Conservation (phyloP, 1,140 invertebrate genomes). For the Drosophila melanica region DNA sequence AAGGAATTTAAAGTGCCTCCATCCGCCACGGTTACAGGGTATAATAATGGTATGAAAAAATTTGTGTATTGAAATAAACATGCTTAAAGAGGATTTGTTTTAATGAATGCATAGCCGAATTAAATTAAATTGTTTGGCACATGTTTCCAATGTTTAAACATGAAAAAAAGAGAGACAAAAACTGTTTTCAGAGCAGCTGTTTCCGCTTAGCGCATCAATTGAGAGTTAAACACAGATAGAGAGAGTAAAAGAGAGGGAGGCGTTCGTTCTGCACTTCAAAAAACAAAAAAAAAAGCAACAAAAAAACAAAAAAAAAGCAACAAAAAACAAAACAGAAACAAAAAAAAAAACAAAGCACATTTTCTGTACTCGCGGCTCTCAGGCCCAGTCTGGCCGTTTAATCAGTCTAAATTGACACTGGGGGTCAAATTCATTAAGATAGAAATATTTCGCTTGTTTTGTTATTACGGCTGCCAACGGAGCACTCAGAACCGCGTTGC, state of each 20-base stretch:
- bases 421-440: slow-evolving; percentile 82
- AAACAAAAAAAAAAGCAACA: slow-evolving; percentile 5
- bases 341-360: slow-evolving; percentile 7
- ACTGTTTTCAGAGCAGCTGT: slow-evolving; percentile 41
- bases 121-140: slow-evolving; percentile 48
- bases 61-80: too few relatives aligned
- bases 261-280: slow-evolving; percentile 31
- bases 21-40: too few relatives aligned
- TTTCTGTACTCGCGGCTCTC: slow-evolving; percentile 23
- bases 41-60: too few relatives aligned
- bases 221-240: neutral
- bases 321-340: neutral
- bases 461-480: slow-evolving; percentile 44
- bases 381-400: slow-evolving; percentile 65
- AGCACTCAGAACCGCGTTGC: slow-evolving; percentile 15
- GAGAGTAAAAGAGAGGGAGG: neutral
- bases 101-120: slow-evolving; percentile 61
- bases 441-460: slow-evolving; percentile 79
- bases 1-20: too few relatives aligned
- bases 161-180: slow-evolving; percentile 9
- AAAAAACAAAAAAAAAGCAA: slow-evolving; percentile 4
- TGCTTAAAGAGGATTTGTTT: too few relatives aligned
- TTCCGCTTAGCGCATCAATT: slow-evolving; percentile 4
- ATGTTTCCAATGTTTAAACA: slow-evolving; percentile 66
- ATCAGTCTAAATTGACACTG: slow-evolving; percentile 82